These are phyloP conservation scores for Trematomus bernacchii DNA, from an alignment of 2,797 vertebrate genomes.

Conservation along the genomic window DNA sequence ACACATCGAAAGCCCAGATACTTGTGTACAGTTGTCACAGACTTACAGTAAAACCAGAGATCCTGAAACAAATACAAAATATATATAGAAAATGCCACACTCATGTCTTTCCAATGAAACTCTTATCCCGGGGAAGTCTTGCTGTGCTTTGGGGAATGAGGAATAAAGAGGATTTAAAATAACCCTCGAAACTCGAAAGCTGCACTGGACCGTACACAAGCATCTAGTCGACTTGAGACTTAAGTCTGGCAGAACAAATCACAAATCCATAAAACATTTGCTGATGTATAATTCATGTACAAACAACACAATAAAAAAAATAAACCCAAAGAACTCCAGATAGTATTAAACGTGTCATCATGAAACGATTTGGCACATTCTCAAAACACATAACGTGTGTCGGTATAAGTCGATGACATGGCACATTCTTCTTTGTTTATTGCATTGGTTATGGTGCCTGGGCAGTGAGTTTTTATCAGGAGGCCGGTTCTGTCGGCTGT, in stretches of 20 bases:
- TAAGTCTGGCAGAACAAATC: constrained; percentile 77
- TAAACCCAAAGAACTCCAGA: constrained; percentile 72
- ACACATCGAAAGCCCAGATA: constrained; percentile 53
- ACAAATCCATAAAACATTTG: constrained; percentile 79
- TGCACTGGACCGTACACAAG: constrained; percentile 77
- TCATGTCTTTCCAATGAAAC: constrained; percentile 41
- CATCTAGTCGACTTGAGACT: constrained; percentile 71
- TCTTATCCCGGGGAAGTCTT: constrained; percentile 59
- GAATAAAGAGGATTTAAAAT: constrained; percentile 78
- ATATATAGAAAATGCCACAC: constrained; percentile 55
- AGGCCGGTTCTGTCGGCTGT: constrained; percentile 62
- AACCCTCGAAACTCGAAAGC: constrained; percentile 77
- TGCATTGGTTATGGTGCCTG: constrained; percentile 83
- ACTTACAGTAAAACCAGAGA: constrained; percentile 55
- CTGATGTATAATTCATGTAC: constrained; percentile 79
- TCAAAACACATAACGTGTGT: constrained; percentile 80
- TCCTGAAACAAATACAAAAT: constrained; percentile 56
- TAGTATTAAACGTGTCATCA: constrained; percentile 80
- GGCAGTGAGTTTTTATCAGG: constrained; percentile 78
- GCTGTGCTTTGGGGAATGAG: constrained; percentile 78
- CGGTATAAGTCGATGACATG: constrained; percentile 79
- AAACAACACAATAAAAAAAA: constrained; percentile 79
- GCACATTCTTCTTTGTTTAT: constrained; percentile 87
- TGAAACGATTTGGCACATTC: constrained; percentile 88
- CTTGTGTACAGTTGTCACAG: constrained; percentile 75